phyloP scores from a whole-genome alignment of 23 tunicate genomes.

The Trididemnum miniatum region DNA sequence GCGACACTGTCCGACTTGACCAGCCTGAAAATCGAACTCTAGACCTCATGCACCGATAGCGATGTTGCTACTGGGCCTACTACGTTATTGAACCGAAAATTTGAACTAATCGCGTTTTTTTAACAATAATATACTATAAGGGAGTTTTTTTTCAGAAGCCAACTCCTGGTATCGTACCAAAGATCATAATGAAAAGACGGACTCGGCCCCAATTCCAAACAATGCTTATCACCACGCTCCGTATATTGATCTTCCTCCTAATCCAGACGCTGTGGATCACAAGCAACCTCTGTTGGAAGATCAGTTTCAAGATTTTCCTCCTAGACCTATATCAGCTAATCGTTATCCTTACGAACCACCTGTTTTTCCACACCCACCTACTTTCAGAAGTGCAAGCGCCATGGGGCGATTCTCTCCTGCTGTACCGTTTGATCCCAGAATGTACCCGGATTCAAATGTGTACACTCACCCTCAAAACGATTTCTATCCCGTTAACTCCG shows the following conservation, averaged over 20 bases:
- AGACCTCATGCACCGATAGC: no score
- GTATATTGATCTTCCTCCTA: constrained; percentile 32
- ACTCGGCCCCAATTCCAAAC: neutral
- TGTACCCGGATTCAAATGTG: constrained; percentile 25
- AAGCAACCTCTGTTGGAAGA: constrained; percentile 7
- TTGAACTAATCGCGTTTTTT: no score
- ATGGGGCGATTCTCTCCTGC: constrained; percentile 61
- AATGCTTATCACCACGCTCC: no score
- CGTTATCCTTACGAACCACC: constrained; percentile 45
- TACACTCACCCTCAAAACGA: neutral
- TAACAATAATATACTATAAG: no score
- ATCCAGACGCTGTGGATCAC: neutral
- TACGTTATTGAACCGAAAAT: no score
- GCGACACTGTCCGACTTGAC: no score
- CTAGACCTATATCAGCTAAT: constrained; percentile 28
- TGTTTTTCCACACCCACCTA: constrained; percentile 1
- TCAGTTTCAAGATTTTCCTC: neutral
- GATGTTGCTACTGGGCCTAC: no score
- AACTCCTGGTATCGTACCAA: constrained; percentile 76
- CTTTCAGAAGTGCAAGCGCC: constrained; percentile 42
- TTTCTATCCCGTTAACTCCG: constrained; percentile 3
- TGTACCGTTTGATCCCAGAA: constrained; percentile 30
- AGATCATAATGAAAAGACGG: neutral
- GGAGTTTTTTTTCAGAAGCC: constrained; percentile 68
- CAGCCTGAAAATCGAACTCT: no score